phyloP scores from a whole-genome alignment of 2,113 vertebrate genomes.

The Spea multiplicata region DNA sequence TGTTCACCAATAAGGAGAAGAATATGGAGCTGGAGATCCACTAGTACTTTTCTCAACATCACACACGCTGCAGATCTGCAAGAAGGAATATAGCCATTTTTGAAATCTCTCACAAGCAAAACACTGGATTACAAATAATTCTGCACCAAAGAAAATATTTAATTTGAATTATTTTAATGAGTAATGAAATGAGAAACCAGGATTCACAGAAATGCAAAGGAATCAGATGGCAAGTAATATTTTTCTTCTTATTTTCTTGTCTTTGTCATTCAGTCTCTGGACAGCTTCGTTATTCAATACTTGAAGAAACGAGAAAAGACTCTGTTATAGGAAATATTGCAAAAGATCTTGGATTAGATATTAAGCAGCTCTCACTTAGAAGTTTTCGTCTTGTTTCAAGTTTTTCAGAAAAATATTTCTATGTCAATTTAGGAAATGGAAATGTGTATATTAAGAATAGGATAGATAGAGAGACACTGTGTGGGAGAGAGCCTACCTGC shows the following conservation, averaged over 20 bases:
- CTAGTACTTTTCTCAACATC: background rate
- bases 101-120: constrained; percentile 48
- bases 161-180: no score
- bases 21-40: constrained; percentile 15
- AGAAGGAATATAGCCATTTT: constrained; percentile 7
- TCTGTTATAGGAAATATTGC: constrained; percentile 71
- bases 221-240: no score
- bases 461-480: constrained; percentile 72
- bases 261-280: no score
- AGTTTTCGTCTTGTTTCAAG: constrained; percentile 53
- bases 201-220: no score
- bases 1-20: constrained; percentile 14
- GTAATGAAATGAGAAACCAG: no score
- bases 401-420: constrained; percentile 53
- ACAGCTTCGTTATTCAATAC: no score
- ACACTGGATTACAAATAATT: constrained; percentile 48
- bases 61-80: constrained; percentile 14
- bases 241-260: no score
- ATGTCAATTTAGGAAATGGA: constrained; percentile 62
- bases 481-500: constrained; percentile 63
- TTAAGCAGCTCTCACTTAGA: constrained; percentile 64
- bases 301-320: no score
- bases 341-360: constrained; percentile 67
- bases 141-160: no score
- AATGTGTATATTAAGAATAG: constrained; percentile 55